Evolutionary conservation across 1,140 invertebrate genomes (phyloP), one percentile per base, ranked within the genome.

Genomic region (Theocolax elegans): DNA sequence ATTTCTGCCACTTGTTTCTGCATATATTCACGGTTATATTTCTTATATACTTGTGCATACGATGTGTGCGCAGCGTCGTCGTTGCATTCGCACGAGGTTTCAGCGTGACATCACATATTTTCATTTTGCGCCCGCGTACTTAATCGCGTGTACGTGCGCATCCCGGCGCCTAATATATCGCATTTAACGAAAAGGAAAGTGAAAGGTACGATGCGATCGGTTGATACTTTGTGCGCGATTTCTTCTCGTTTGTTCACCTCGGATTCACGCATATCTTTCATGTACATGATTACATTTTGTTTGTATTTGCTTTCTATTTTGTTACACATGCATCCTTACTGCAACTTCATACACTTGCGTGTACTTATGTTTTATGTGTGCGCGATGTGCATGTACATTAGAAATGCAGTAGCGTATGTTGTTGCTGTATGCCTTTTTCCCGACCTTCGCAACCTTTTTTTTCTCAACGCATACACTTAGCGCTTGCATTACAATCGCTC

Each of bases 1-100:
- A 46, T 46, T 46, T 60, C 1, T 60, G 23, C 23, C 25, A 60
- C n/a, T 46, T 25, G 19, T 38, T 68, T 27, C 12, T 44, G 17
- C 17, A 9, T 49, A 21, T 62, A 40, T 49, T 58, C 54, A 54
- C 25, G 27, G 12, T 4, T 2, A 46, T 46, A 21, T 25, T 62
- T 48, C 1, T 13, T 83, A 35, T 79, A 81, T 67, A 42, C 27
- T 7, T 27, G 8, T 27, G 54, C 17, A 58, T n/a, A 23, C 10
- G 15, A 12, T 12, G 13, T 38, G 38, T 59, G 38, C 17, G 21
- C 38, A 59, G 38, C 7, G 2, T 59, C 19, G 9, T 25, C 15
- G 42, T 25, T 46, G n/a, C 42, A 31, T 9, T 13, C 23, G 40
- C 19, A 10, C 3, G 12, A 13, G 27, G 53, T 29, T 46, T 35